Conservation (phyloP, 2,888 invertebrate genomes). For the Zygaena filipendulae region DNA sequence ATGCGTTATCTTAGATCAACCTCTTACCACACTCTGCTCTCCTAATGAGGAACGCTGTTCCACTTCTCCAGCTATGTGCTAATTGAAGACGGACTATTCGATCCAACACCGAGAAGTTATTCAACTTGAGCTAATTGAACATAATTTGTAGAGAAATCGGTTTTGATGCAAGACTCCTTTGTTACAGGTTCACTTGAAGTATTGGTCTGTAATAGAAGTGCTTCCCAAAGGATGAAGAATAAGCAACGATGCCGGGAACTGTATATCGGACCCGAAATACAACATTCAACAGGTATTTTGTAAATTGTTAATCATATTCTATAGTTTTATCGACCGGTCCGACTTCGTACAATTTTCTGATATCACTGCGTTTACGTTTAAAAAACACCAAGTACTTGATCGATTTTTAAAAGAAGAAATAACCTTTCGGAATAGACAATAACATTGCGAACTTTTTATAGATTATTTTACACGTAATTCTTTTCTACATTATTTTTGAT, state of each 20-base stretch:
- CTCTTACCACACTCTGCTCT: constrained; percentile 56
- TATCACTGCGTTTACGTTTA: constrained; percentile 2
- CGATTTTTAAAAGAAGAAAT: too few relatives aligned
- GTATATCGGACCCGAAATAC: constrained; percentile 43
- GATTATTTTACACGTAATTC: too few relatives aligned
- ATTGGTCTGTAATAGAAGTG: constrained; percentile 26
- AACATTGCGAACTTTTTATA: too few relatives aligned
- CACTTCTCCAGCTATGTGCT: constrained; percentile 43
- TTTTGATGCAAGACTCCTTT: too few relatives aligned
- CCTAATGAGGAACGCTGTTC: constrained; percentile 59
- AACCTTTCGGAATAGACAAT: too few relatives aligned
- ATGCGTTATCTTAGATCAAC: constrained; percentile 59
- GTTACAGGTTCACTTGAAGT: constrained; percentile 33
- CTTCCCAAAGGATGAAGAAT: constrained; percentile 62
- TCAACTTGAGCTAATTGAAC: constrained; percentile 42
- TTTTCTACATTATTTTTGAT: too few relatives aligned
- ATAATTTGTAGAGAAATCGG: too few relatives aligned
- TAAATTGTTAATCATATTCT: too few relatives aligned
- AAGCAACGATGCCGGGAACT: constrained; percentile 51
- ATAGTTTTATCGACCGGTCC: too few relatives aligned
- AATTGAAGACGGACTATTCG: constrained; percentile 34
- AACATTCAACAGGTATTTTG: constrained; percentile 57
- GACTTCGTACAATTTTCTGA: background rate
- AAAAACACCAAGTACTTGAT: constrained; percentile 2
- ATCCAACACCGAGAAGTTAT: constrained; percentile 20